Conservation (phyloP, 2,888 invertebrate species). For the Disparrhopalites patrizii region DNA sequence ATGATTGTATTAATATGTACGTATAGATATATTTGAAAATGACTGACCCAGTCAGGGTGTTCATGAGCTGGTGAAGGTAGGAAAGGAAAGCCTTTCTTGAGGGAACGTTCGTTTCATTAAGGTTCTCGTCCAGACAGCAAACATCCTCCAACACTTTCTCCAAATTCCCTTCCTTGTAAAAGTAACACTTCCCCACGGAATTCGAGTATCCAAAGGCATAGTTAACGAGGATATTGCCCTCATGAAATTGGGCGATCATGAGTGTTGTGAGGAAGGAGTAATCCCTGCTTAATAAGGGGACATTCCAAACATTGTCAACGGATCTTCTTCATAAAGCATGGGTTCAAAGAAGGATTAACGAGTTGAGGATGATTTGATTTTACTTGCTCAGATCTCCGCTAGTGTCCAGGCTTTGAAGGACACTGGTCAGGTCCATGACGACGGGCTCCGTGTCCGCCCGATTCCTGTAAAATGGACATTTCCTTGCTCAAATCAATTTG, state of each 20-base stretch:
- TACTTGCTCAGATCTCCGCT: constrained; percentile 14
- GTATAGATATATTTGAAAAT: not conserved
- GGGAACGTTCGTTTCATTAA: constrained; percentile 4
- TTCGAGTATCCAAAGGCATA: constrained; percentile 13
- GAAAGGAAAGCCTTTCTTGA: constrained; percentile 13
- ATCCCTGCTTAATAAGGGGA: constrained; percentile 5
- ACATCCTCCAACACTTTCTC: not conserved
- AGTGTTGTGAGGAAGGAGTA: constrained; percentile 2
- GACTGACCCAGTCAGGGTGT: constrained; percentile 13
- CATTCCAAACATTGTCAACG: too few relatives aligned
- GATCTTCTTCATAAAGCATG: too few relatives aligned
- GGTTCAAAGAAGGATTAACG: too few relatives aligned
- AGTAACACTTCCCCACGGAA: constrained; percentile 13
- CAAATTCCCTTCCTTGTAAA: constrained; percentile 23
- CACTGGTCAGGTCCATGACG: not conserved
- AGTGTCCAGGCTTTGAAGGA: constrained; percentile 12
- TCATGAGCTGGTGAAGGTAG: constrained; percentile 9
- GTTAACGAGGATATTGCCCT: constrained; percentile 4
- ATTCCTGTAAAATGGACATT: constrained; percentile 6
- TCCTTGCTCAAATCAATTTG: not conserved
- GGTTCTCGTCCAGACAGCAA: not conserved
- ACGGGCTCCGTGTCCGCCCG: constrained; percentile 4
- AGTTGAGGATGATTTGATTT: not conserved
- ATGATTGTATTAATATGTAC: not conserved
- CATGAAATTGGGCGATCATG: constrained; percentile 7